These are phyloP conservation scores for Microcebus ravelobensis DNA, from an alignment of 2,113 vertebrate genomes.

Conservation along the genomic window DNA sequence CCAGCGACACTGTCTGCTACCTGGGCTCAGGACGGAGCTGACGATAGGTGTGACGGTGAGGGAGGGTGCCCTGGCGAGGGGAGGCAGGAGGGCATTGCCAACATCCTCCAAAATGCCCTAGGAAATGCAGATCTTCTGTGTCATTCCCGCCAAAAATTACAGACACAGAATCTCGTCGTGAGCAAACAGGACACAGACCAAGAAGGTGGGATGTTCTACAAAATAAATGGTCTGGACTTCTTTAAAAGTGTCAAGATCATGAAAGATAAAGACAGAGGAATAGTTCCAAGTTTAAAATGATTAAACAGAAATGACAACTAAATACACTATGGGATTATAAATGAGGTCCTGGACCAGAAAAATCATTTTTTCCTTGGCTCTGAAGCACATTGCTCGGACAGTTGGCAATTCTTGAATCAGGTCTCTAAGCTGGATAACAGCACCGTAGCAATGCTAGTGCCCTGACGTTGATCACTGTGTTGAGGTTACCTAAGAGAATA, in stretches of 20 bases:
- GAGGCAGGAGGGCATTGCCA: background rate
- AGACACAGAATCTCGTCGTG: background rate
- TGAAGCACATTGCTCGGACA: background rate
- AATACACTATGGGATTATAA: background rate
- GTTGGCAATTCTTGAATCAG: background rate
- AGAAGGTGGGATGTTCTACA: background rate
- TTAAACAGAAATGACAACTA: background rate
- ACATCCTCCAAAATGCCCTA: background rate
- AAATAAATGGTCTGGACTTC: background rate
- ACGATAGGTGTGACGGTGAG: background rate
- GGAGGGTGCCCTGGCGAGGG: background rate
- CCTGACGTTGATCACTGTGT: background rate
- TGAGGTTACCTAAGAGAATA: background rate
- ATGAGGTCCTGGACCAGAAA: background rate
- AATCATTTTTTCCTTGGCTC: background rate
- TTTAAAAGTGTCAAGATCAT: background rate
- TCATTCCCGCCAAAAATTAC: background rate
- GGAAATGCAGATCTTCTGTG: background rate
- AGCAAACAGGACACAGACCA: background rate
- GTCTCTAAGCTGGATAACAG: background rate
- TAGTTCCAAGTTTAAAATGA: background rate
- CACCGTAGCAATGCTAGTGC: background rate
- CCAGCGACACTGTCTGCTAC: background rate
- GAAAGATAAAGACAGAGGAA: background rate
- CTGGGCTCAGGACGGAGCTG: background rate